Percentiles rank a stretch among this genome's conserved stretches.
These are phyloP conservation scores for Drosophila algonquin DNA, from an alignment of 2,888 invertebrate species.

Conservation along the genomic window DNA sequence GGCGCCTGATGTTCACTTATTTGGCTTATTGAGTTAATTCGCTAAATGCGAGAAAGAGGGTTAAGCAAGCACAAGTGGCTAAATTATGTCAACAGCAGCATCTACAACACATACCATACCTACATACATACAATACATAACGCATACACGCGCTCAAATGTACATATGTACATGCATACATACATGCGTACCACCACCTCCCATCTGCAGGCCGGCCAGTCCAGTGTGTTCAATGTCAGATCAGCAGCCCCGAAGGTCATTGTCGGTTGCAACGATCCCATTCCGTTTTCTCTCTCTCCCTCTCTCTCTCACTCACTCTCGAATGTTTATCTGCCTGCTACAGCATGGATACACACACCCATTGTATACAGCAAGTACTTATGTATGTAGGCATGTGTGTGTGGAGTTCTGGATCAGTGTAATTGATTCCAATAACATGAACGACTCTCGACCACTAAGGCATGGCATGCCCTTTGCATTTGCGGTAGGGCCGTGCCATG, in stretches of 20 bases:
- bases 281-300: constrained; percentile 45
- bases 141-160: not conserved
- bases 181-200: constrained; percentile 1
- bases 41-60: constrained; percentile 39
- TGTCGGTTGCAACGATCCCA: constrained; percentile 36
- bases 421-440: constrained; percentile 76
- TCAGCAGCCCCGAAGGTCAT: constrained; percentile 67
- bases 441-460: constrained; percentile 20
- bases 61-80: constrained; percentile 56
- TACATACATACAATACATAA: not conserved
- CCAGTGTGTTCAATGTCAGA: constrained; percentile 71
- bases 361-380: constrained; percentile 5
- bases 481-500: constrained; percentile 59
- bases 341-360: constrained; percentile 6
- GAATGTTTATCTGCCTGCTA: constrained; percentile 54
- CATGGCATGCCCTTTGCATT: constrained; percentile 68
- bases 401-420: constrained; percentile 39
- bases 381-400: constrained; percentile 22
- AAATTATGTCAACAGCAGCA: constrained; percentile 70
- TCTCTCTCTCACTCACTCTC: constrained; percentile 40
- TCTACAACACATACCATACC: constrained; percentile 10
- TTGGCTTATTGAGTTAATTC: constrained; percentile 72
- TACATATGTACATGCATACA: constrained; percentile 9
- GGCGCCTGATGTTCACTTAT: constrained; percentile 23
- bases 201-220: not conserved